phyloP scores from a whole-genome alignment of 2,888 invertebrate species.

The Melanotus villosus region DNA sequence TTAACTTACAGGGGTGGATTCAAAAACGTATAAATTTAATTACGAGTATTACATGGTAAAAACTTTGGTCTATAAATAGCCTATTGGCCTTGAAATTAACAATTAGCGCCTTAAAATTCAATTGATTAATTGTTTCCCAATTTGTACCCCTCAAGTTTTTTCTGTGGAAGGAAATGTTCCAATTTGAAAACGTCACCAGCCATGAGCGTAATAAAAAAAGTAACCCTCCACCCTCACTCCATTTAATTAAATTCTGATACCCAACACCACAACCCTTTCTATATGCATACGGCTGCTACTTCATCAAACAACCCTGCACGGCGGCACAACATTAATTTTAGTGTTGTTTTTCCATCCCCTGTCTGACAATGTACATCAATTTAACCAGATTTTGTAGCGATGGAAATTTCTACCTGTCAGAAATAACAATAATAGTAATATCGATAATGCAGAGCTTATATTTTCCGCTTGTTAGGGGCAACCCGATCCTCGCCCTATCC shows the following conservation, averaged over 20 bases:
- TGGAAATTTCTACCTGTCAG: constrained; percentile 11
- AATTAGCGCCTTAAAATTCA: no score
- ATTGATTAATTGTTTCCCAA: no score
- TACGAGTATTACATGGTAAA: no score
- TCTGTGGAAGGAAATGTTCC: no score
- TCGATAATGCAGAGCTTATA: constrained; percentile 32
- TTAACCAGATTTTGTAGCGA: neutral
- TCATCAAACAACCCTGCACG: neutral
- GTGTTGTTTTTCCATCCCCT: no score
- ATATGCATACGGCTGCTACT: neutral
- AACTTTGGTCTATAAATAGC: no score
- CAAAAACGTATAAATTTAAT: no score
- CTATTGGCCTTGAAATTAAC: no score
- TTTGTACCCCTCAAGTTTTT: no score
- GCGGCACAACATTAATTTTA: neutral
- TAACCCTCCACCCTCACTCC: neutral
- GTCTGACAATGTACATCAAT: neutral
- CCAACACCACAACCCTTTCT: constrained; percentile 20
- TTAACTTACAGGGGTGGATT: no score
- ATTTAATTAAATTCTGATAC: constrained; percentile 25
- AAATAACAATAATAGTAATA: constrained; percentile 27
- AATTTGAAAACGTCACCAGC: neutral
- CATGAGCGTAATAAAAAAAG: neutral
- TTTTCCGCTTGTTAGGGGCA: constrained; percentile 37
- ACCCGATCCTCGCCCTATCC: constrained; percentile 30